Evolutionary conservation across 2,113 vertebrate genomes (phyloP).

Genomic region (Toxostoma redivivum): DNA sequence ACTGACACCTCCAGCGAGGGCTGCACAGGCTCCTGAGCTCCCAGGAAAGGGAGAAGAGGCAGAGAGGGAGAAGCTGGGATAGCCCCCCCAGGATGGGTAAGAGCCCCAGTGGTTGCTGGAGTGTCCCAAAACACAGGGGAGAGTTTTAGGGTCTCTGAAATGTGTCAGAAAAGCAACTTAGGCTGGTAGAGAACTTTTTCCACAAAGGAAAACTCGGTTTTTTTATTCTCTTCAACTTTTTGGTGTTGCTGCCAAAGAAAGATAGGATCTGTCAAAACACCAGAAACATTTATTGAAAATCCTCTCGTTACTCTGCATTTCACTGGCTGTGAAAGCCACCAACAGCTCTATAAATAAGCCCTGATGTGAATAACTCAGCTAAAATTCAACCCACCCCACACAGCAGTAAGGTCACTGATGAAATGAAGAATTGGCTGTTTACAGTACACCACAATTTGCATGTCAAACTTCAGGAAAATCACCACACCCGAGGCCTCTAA

Average conservation of each 20-base stretch:
- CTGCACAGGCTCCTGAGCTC: background rate
- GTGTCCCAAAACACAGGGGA: background rate
- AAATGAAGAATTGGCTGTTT: background rate
- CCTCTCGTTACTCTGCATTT: background rate
- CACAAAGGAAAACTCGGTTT: background rate
- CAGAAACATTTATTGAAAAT: background rate
- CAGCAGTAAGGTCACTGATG: background rate
- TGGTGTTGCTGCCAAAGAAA: background rate
- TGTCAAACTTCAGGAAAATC: background rate
- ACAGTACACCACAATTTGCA: background rate
- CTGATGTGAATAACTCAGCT: background rate
- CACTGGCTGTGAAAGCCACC: background rate
- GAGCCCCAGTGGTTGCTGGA: background rate
- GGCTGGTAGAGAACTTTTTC: background rate
- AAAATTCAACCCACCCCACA: background rate
- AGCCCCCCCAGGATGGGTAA: background rate
- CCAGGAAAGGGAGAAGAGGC: background rate
- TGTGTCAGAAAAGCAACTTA: background rate
- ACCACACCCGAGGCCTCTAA: background rate
- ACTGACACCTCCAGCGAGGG: background rate
- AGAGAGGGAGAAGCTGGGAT: background rate
- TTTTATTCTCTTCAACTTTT: background rate
- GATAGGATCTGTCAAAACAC: background rate
- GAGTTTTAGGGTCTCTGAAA: background rate
- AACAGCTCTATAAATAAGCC: background rate